Percentiles rank a stretch among this genome's conserved stretches.
Conservation (phyloP, 2,797 vertebrate genomes). For the Takifugu rubripes region DNA sequence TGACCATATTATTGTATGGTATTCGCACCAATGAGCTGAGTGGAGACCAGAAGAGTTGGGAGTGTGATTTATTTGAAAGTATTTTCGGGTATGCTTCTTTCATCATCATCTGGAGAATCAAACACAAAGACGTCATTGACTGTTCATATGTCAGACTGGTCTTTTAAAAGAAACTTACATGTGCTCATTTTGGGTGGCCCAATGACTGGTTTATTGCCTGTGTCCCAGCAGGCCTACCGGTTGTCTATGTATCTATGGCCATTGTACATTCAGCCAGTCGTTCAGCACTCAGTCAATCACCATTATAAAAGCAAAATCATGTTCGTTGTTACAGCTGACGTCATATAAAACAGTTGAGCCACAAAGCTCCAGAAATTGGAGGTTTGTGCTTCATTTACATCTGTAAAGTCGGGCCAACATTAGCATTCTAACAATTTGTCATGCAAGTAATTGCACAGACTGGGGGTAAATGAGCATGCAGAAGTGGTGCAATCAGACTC, state of each 20-base stretch:
- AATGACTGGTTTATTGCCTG: neutral
- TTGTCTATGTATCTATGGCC: too few species aligned
- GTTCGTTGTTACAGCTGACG: slow-evolving; percentile 65
- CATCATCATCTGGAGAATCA: too few species aligned
- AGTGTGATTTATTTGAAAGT: too few species aligned
- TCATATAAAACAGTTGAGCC: slow-evolving; percentile 24
- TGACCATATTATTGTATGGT: too few species aligned
- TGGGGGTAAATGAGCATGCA: slow-evolving; percentile 17
- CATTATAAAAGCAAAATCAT: slow-evolving; percentile 51
- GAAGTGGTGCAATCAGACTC: neutral
- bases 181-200: too few species aligned
- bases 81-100: too few species aligned
- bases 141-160: too few species aligned
- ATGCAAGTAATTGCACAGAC: slow-evolving; percentile 24
- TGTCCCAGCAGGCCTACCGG: slow-evolving; percentile 42
- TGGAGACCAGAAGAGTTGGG: too few species aligned
- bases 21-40: too few species aligned
- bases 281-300: slow-evolving; percentile 8
- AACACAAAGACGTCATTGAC: too few species aligned
- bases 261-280: neutral
- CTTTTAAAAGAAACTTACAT: too few species aligned
- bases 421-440: slow-evolving; percentile 20
- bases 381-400: slow-evolving; percentile 39
- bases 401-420: slow-evolving; percentile 28
- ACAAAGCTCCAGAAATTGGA: slow-evolving; percentile 15